phyloP scores from a whole-genome alignment of 2,888 invertebrate species.

The Cheilosia scutellata region DNA sequence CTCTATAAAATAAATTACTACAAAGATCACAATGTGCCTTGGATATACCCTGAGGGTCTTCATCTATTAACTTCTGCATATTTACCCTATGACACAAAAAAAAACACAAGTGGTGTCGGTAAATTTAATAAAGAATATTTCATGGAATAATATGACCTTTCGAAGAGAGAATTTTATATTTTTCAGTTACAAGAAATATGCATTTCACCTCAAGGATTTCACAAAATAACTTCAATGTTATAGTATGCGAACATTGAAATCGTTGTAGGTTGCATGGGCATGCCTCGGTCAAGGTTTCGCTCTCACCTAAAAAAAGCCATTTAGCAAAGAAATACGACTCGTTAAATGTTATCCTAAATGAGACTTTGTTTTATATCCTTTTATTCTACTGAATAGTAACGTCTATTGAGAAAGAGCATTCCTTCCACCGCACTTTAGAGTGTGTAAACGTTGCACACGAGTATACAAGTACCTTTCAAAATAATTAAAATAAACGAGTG shows the following conservation, averaged over 20 bases:
- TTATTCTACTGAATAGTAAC: conserved; percentile 7
- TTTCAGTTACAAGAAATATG: not conserved
- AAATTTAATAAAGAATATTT: not conserved
- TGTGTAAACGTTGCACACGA: not conserved
- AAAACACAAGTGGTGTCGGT: not conserved
- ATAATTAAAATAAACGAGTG: not conserved
- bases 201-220: not conserved
- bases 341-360: conserved; percentile 42
- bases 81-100: not conserved
- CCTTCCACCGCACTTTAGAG: not conserved
- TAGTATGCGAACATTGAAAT: not conserved
- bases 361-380: conserved; percentile 31
- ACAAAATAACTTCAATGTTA: not conserved
- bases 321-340: conserved; percentile 31
- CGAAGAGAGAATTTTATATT: not conserved
- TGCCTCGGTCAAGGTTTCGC: not conserved
- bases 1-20: not conserved
- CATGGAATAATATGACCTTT: not conserved
- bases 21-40: not conserved
- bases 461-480: not conserved
- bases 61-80: not conserved
- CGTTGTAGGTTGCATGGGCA: not conserved
- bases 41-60: not conserved
- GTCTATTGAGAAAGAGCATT: conserved; percentile 4
- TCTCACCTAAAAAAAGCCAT: conserved; percentile 45